Evolutionary conservation across 2,113 vertebrate species (phyloP).

Genomic region (Cheilinus undulatus): DNA sequence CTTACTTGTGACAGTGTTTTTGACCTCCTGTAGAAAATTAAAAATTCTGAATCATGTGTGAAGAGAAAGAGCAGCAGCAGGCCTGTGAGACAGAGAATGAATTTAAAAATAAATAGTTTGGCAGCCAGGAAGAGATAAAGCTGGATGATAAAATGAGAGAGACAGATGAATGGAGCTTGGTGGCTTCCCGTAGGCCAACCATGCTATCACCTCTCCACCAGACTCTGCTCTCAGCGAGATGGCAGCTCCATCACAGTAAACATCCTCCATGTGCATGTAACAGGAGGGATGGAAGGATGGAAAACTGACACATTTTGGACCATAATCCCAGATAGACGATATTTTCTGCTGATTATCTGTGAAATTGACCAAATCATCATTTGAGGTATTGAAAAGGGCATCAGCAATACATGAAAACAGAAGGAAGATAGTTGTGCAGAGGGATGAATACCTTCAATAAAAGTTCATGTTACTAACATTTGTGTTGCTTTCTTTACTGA

Average conservation of each 20-base stretch:
- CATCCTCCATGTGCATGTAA: slow-evolving; percentile 19
- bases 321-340: neutral
- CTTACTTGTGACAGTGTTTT: neutral
- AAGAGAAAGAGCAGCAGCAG: neutral
- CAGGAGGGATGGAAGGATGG: neutral
- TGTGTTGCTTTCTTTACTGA: neutral
- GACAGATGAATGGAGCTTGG: slow-evolving; percentile 58
- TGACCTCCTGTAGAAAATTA: neutral
- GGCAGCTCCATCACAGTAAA: slow-evolving; percentile 50
- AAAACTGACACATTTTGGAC: neutral
- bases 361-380: neutral
- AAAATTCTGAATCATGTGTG: neutral
- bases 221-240: slow-evolving; percentile 66
- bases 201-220: slow-evolving; percentile 62
- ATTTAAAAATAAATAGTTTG: slow-evolving; percentile 56
- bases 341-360: neutral
- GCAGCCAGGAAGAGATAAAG: slow-evolving; percentile 51
- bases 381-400: no score
- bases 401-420: no score
- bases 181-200: slow-evolving; percentile 58
- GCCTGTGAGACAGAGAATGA: slow-evolving; percentile 18
- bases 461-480: no score
- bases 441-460: neutral
- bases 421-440: neutral
- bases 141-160: slow-evolving; percentile 52